Base-by-base conservation (phyloP, 2,113 vertebrate genomes). In the Rhynchopsitta pachyrhyncha region DNA sequence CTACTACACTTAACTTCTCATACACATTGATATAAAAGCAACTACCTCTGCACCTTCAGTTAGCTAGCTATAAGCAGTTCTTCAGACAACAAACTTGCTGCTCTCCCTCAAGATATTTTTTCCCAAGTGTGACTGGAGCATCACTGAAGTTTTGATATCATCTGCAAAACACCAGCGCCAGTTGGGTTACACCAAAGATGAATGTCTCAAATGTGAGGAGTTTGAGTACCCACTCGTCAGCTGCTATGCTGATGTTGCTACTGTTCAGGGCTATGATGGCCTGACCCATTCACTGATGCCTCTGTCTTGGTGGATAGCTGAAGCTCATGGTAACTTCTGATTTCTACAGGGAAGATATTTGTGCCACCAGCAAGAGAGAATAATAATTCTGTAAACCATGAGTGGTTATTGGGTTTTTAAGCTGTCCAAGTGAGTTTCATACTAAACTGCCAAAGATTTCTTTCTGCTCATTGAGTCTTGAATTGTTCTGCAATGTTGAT, bases 401-500 rank as follows among this genome's bases (percentile, higher is more conserved):
- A 82, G 33, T 24, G 14, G 33, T 44, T 73, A 47, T 22, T 76
- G 60, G 24, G n/a, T 86, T 82, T 94, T 14, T 75, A 59, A 60
- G 27, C 68, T 83, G 33, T 78, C 68, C 77, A 46, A 73, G 24
- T 4, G 53, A 91, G 44, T 27, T 92, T 90, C 47, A 79, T 76
- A 29, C 68, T 46, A 81, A 86, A 22, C 28, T 6, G 24, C 73
- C 29, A 83, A 69, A 74, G n/a, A 42, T 71, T 88, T 96, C 84
- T 62, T 70, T 80, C 50, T 93, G 92, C 39, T 92, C 44, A 47
- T 18, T 86, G 69, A 93, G 50, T 80, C 55, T 90, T 71, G 55
- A 83, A 64, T 70, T 88, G 25, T 71, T 94, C 68, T 78, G 25
- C 64, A 70, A 18, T 49, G 31, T 66, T 90, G 67, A 87, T 55